Evolutionary conservation across 2,888 invertebrate species (phyloP).

Genomic region (Trichogramma dendrolimi): DNA sequence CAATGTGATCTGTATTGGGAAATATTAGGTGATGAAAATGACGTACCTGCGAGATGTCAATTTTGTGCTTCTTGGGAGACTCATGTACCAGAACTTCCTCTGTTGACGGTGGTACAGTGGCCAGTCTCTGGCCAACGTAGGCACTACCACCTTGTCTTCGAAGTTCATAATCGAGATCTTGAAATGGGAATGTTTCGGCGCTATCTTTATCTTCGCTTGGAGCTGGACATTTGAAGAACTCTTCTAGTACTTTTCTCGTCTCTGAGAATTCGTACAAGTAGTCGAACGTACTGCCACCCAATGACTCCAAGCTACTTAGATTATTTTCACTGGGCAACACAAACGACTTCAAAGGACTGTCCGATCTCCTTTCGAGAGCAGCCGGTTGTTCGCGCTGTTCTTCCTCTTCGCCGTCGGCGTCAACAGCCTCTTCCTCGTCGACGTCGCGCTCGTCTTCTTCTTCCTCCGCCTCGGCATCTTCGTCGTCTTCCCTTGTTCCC

Average conservation of each 20-base stretch:
- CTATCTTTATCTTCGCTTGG: slow-evolving; percentile 59
- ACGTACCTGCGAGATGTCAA: slow-evolving; percentile 46
- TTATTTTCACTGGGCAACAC: slow-evolving; percentile 46
- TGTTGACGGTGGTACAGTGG: slow-evolving; percentile 56
- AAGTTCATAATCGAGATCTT: slow-evolving; percentile 76
- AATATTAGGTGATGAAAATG: not conserved
- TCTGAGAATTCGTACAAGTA: slow-evolving; percentile 90
- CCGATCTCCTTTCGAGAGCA: slow-evolving; percentile 3
- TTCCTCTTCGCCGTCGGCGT: slow-evolving; percentile 21
- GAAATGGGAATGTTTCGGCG: slow-evolving; percentile 52
- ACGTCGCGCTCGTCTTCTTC: slow-evolving; percentile 29
- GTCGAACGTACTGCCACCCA: slow-evolving; percentile 65
- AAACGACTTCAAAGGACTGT: slow-evolving; percentile 36
- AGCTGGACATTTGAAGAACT: slow-evolving; percentile 82
- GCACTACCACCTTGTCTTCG: slow-evolving; percentile 72
- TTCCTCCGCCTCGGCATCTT: slow-evolving; percentile 20
- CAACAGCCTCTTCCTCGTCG: slow-evolving; percentile 17
- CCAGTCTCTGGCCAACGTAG: slow-evolving; percentile 71
- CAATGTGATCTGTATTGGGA: not conserved
- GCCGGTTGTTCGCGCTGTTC: slow-evolving; percentile 23
- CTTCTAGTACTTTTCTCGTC: slow-evolving; percentile 85
- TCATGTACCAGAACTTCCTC: slow-evolving; percentile 51
- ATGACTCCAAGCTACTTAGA: slow-evolving; percentile 47
- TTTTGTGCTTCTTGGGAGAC: slow-evolving; percentile 49
- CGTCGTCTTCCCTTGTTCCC: not conserved